Base-by-base conservation (phyloP, 2,113 vertebrate genomes). In the Ondatra zibethicus region DNA sequence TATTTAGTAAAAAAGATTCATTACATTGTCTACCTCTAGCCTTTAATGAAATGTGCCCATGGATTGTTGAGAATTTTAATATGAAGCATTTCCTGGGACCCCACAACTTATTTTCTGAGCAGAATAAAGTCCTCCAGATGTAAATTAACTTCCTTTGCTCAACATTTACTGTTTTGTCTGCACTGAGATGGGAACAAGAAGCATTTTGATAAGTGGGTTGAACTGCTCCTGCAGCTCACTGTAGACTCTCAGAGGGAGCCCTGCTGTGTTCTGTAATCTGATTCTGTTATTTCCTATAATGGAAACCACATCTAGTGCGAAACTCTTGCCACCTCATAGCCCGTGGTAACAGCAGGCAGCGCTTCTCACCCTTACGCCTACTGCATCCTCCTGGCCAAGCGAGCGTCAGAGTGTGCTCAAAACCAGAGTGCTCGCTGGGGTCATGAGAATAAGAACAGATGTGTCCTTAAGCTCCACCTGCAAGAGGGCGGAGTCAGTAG, bases 81-180 rank as follows among this genome's bases (percentile, higher is more conserved):
- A 75, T 68, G 85, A 94, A 89, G 73, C 45, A 91, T 68, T 96
- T 73, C 52, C 65, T 97, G 17, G 17, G 39, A 82, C 81, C 91
- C 81, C 14, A 93, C 39, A 90, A 82, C n/a, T 95, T 88, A 92
- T 89, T 95, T 88, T 95, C 81, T 96, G 93, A 77, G 88, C 81
- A 89, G 88, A 95, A 90, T 92, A 96, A 93, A 97, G 93, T 87
- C 61, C 47, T 94, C 61, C 7, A 4, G 91, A 87, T 97, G 11
- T 45, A 45, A n/a, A 97, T 97, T 81, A 91, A 96, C 66, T 89
- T 96, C 92, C n/a, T 91, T 96, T 91, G 86, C 77, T 96, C 47
- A 47, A 1, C 96, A 92, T 94, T 97, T 96, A 81, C 88, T 97
- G 94, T 96, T 92, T 95, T 45, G 87, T 95, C 66, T 7, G 3